Percentiles rank a stretch among this genome's conserved stretches.
phyloP scores from a whole-genome alignment of 2,888 invertebrate species.

The Tetanocera ferruginea region DNA sequence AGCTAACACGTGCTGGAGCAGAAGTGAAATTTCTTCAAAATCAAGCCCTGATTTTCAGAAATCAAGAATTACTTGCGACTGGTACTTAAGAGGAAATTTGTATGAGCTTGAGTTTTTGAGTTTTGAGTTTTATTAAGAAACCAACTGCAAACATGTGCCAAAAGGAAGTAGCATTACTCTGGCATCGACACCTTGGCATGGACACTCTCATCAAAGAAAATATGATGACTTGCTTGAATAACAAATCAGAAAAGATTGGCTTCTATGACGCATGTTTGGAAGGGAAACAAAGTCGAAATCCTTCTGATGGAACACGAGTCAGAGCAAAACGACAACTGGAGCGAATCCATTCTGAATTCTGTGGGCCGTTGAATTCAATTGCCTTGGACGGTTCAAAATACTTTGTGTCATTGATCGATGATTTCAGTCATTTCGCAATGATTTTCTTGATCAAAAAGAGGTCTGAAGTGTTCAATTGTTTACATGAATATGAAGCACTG shows the following conservation, averaged over 20 bases:
- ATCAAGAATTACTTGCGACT: neutral
- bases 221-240: neutral
- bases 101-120: neutral
- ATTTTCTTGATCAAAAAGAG: too few species aligned
- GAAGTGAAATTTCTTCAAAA: too few species aligned
- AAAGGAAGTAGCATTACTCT: neutral
- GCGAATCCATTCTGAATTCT: too few species aligned
- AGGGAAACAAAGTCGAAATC: neutral
- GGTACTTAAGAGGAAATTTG: neutral
- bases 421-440: too few species aligned
- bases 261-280: neutral
- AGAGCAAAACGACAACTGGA: too few species aligned
- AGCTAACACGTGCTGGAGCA: neutral
- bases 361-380: too few species aligned
- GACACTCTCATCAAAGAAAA: too few species aligned
- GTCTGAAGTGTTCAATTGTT: too few species aligned
- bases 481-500: too few species aligned
- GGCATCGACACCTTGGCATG: too few species aligned
- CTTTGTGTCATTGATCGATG: too few species aligned
- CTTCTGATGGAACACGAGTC: neutral
- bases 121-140: neutral
- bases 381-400: too few species aligned
- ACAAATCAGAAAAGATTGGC: neutral
- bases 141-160: neutral
- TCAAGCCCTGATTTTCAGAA: neutral